Evolutionary conservation across 1,140 invertebrate species (phyloP).

Genomic region (Ceratitis capitata): DNA sequence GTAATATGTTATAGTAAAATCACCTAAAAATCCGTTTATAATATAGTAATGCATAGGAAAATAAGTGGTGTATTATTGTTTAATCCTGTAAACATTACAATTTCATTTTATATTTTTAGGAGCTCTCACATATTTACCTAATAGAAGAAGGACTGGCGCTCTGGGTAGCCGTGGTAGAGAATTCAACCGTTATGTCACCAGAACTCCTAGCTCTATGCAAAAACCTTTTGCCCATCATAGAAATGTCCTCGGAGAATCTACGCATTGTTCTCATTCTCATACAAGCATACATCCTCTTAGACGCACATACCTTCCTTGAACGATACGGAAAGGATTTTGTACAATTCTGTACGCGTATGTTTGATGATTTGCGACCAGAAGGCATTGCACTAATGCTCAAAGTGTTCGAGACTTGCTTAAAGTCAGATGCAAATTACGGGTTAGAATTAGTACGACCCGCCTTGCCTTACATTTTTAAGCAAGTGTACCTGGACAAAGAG

Average conservation of each 20-base stretch:
- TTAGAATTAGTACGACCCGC: conserved; percentile 74
- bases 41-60: too few relatives aligned
- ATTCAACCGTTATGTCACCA: conserved; percentile 71
- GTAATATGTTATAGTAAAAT: neutral
- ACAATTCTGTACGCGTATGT: conserved; percentile 73
- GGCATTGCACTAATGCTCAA: conserved; percentile 79
- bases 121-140: conserved; percentile 86
- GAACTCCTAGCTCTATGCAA: conserved; percentile 78
- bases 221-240: conserved; percentile 82
- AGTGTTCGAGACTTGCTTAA: conserved; percentile 78
- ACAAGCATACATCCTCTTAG: conserved; percentile 84
- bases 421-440: conserved; percentile 72
- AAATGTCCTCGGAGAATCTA: conserved; percentile 83
- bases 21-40: too few relatives aligned
- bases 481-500: conserved; percentile 74
- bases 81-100: too few relatives aligned
- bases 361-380: conserved; percentile 82
- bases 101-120: conserved; percentile 60
- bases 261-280: conserved; percentile 81
- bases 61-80: too few relatives aligned
- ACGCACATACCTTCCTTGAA: conserved; percentile 80
- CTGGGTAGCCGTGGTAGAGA: conserved; percentile 86
- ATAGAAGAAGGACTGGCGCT: conserved; percentile 92
- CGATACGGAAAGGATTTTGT: conserved; percentile 77
- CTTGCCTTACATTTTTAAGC: conserved; percentile 73